Evolutionary conservation across 2,113 vertebrate genomes (phyloP).

Genomic region (Lucifuga dentata): DNA sequence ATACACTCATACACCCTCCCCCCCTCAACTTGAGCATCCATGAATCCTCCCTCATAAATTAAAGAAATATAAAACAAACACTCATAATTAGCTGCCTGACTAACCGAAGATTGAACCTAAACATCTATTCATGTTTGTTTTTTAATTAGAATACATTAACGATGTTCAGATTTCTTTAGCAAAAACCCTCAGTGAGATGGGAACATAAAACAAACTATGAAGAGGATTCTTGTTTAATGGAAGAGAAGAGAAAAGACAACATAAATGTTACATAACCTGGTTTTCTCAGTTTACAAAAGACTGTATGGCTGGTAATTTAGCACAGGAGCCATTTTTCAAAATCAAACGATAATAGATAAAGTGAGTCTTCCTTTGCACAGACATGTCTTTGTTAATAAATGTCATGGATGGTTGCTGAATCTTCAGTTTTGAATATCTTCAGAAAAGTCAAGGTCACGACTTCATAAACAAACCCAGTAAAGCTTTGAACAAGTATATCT

Average conservation of each 20-base stretch:
- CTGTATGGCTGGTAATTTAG: slow-evolving; percentile 28
- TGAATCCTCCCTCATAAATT: slow-evolving; percentile 65
- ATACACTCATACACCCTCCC: not conserved
- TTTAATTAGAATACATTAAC: slow-evolving; percentile 69
- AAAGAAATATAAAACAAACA: slow-evolving; percentile 67
- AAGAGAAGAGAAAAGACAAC: slow-evolving; percentile 1
- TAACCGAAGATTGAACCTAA: slow-evolving; percentile 68
- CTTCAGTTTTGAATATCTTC: slow-evolving; percentile 17
- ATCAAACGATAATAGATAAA: slow-evolving; percentile 21
- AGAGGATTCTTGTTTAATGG: slow-evolving; percentile 35
- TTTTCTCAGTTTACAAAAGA: slow-evolving; percentile 15
- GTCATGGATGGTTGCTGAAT: not conserved
- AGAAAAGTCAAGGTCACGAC: slow-evolving; percentile 42
- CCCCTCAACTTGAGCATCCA: slow-evolving; percentile 25
- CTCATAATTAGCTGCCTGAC: slow-evolving; percentile 64
- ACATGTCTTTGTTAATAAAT: slow-evolving; percentile 16
- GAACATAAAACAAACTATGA: slow-evolving; percentile 25
- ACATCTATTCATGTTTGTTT: slow-evolving; percentile 62
- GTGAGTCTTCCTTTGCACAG: slow-evolving; percentile 1
- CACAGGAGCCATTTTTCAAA: slow-evolving; percentile 7
- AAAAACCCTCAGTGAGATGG: slow-evolving; percentile 27
- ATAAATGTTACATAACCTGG: slow-evolving; percentile 22
- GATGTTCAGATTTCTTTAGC: slow-evolving; percentile 47
- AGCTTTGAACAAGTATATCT: slow-evolving; percentile 23
- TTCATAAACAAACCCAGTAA: slow-evolving; percentile 9